These are phyloP conservation scores for Heliothis peltigera DNA, from an alignment of 2,888 invertebrate species.

Conservation along the genomic window DNA sequence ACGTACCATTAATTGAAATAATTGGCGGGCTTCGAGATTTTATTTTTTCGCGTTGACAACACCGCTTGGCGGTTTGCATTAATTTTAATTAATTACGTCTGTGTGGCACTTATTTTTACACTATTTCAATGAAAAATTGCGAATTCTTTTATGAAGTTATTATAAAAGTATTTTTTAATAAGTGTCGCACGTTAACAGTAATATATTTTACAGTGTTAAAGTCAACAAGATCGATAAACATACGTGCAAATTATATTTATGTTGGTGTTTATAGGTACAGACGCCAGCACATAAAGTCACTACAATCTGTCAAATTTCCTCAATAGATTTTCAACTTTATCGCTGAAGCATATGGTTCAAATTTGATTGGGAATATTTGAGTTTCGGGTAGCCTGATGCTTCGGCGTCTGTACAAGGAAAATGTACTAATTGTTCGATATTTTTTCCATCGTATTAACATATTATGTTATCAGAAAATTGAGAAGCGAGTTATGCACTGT, in stretches of 20 bases:
- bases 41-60: constrained; percentile 85
- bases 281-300: too few species aligned
- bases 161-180: constrained; percentile 36
- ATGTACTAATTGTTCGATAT: constrained; percentile 23
- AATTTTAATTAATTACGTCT: constrained; percentile 67
- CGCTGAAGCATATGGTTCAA: too few species aligned
- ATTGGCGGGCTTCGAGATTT: constrained; percentile 82
- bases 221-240: not conserved
- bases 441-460: constrained; percentile 39
- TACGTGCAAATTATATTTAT: constrained; percentile 16
- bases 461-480: constrained; percentile 45
- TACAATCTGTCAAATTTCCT: too few species aligned
- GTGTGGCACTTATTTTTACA: constrained; percentile 51
- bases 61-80: constrained; percentile 72
- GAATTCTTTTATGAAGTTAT: constrained; percentile 36
- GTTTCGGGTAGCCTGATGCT: too few species aligned
- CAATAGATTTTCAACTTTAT: too few species aligned
- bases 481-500: constrained; percentile 28
- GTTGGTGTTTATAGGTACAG: constrained; percentile 22
- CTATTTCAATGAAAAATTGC: constrained; percentile 48
- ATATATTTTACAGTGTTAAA: constrained; percentile 24
- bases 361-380: too few species aligned
- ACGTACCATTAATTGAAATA: constrained; percentile 88
- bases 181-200: constrained; percentile 15
- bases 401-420: too few species aligned